A percentile compares a stretch with the other conserved stretches of the same genome.
These are phyloP conservation scores for Hoplodrina ambigua DNA, from an alignment of 2,888 invertebrate species.

Conservation along the genomic window DNA sequence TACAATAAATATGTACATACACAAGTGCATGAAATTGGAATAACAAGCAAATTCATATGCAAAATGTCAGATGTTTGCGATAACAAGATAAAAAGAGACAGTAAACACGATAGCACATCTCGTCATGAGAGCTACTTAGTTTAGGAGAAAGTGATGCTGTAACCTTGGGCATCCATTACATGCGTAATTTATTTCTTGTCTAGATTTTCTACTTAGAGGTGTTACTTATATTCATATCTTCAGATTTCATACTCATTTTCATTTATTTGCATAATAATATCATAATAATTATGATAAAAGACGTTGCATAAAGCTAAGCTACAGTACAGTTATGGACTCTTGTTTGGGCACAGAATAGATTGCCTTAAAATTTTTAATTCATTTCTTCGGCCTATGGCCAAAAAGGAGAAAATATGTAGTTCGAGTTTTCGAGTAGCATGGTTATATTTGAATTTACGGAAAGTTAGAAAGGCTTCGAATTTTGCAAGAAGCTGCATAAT, in stretches of 20 bases:
- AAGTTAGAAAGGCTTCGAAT: background rate
- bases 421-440: background rate
- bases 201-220: slow-evolving; percentile 20
- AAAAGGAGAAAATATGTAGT: background rate
- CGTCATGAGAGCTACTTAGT: slow-evolving; percentile 67
- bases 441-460: background rate
- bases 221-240: slow-evolving; percentile 3
- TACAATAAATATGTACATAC: slow-evolving; percentile 39
- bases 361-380: too few relatives aligned
- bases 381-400: too few relatives aligned
- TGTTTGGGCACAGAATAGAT: too few relatives aligned
- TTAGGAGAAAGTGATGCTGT: slow-evolving; percentile 70
- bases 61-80: slow-evolving; percentile 63
- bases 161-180: slow-evolving; percentile 61
- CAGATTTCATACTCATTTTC: background rate
- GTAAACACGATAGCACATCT: slow-evolving; percentile 66
- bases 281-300: too few relatives aligned
- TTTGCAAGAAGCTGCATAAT: background rate
- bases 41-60: slow-evolving; percentile 48
- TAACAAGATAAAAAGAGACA: slow-evolving; percentile 64
- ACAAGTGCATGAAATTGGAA: slow-evolving; percentile 37
- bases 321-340: too few relatives aligned
- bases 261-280: too few relatives aligned
- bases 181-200: slow-evolving; percentile 31
- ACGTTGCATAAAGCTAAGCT: too few relatives aligned